Evolutionary conservation across 2,888 invertebrate species (phyloP).

Genomic region (Tupiocoris notatus): DNA sequence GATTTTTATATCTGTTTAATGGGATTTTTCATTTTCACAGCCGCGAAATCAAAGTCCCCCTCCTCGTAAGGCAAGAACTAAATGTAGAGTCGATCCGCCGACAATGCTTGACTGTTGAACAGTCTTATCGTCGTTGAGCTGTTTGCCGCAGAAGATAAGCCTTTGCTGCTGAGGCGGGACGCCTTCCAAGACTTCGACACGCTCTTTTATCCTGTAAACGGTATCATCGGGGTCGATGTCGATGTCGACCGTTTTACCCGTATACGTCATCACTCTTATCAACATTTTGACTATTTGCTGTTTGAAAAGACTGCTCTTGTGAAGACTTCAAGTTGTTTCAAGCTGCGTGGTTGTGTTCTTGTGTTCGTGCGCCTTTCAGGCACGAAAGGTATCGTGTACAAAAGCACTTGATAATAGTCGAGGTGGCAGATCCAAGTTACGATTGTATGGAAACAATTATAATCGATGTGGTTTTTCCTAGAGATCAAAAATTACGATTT

Average conservation of each 20-base stretch:
- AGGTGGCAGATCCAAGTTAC: too few species aligned
- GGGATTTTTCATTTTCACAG: too few species aligned
- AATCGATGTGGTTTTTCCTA: too few species aligned
- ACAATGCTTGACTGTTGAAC: slow-evolving; percentile 14
- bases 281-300: slow-evolving; percentile 14
- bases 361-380: too few species aligned
- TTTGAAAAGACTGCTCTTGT: not conserved
- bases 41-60: too few species aligned
- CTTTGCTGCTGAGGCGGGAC: slow-evolving; percentile 35
- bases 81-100: slow-evolving; percentile 25
- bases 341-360: not conserved
- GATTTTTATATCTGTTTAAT: too few species aligned
- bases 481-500: too few species aligned
- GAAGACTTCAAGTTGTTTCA: not conserved
- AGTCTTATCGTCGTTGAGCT: slow-evolving; percentile 22
- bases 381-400: too few species aligned
- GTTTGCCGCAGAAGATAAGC: slow-evolving; percentile 34
- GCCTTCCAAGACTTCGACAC: slow-evolving; percentile 28
- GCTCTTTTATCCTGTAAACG: slow-evolving; percentile 20
- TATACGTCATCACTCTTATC: slow-evolving; percentile 34
- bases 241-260: slow-evolving; percentile 28
- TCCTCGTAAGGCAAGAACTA: slow-evolving; percentile 28
- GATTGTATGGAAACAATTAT: too few species aligned
- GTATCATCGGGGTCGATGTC: slow-evolving; percentile 23
- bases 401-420: too few species aligned